Evolutionary conservation across 2,113 vertebrate species (phyloP).

Genomic region (Triplophysa rosa): DNA sequence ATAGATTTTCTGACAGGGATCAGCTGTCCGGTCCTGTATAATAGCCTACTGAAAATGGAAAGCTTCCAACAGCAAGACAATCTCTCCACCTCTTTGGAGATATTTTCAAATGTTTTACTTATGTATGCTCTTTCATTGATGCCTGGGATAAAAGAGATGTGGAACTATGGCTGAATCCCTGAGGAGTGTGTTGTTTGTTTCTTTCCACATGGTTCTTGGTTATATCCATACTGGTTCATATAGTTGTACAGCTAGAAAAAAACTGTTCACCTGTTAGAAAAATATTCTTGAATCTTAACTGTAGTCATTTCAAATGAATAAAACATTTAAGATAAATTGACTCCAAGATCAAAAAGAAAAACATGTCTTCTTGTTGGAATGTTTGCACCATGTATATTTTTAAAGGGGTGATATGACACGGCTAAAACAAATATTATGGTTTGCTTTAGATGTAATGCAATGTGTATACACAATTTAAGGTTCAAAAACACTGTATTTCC

Average conservation of each 20-base stretch:
- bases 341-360: too few relatives aligned
- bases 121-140: constrained; percentile 2
- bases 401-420: too few relatives aligned
- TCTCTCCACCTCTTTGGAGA: background rate
- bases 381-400: too few relatives aligned
- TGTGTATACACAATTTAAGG: too few relatives aligned
- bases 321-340: too few relatives aligned
- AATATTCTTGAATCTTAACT: too few relatives aligned
- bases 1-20: constrained; percentile 36
- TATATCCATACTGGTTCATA: background rate
- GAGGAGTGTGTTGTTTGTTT: background rate
- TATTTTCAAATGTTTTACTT: constrained; percentile 4
- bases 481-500: too few relatives aligned
- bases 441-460: too few relatives aligned
- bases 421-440: too few relatives aligned
- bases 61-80: constrained; percentile 1
- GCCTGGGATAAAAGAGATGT: background rate
- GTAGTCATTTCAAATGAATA: too few relatives aligned
- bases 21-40: background rate
- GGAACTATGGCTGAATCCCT: constrained; percentile 5
- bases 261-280: background rate
- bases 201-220: background rate
- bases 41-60: background rate
- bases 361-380: too few relatives aligned
- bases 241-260: background rate